A percentile compares a stretch with the other conserved stretches of the same genome.
phyloP scores from a whole-genome alignment of 2,113 vertebrate genomes.

The Menura novaehollandiae region DNA sequence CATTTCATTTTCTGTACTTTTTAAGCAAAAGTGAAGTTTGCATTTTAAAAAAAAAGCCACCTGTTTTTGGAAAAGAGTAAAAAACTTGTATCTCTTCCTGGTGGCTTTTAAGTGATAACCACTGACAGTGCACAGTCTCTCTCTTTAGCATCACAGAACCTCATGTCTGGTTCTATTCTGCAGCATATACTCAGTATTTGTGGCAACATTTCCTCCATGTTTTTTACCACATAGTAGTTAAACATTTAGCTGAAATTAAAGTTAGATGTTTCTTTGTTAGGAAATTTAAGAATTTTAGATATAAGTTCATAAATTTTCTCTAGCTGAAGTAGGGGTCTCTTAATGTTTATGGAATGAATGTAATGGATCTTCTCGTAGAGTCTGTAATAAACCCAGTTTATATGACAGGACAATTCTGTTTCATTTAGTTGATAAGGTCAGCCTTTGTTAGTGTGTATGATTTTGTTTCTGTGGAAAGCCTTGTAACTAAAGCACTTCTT shows the following conservation, averaged over 20 bases:
- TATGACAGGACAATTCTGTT: not conserved
- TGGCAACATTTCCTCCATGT: not conserved
- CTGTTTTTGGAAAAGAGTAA: not conserved
- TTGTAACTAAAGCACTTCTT: not conserved
- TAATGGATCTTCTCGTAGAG: not conserved
- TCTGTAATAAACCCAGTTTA: not conserved
- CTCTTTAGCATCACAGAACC: not conserved
- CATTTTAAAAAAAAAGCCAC: not conserved
- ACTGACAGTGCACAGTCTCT: not conserved
- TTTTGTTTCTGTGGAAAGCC: not conserved
- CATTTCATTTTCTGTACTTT: not conserved
- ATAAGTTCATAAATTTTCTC: not conserved
- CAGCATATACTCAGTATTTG: not conserved
- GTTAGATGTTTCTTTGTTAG: not conserved
- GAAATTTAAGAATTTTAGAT: not conserved
- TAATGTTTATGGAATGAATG: not conserved
- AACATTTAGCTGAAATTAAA: not conserved
- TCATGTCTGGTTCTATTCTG: not conserved
- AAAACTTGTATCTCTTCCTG: not conserved
- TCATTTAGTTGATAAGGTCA: slow-evolving; percentile 18
- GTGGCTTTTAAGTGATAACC: not conserved
- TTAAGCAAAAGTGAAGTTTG: not conserved
- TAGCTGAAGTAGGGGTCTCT: not conserved
- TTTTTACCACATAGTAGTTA: not conserved
- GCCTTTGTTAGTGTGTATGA: not conserved